Conservation (phyloP, 2,888 invertebrate species). For the Drosophila barbarae region DNA sequence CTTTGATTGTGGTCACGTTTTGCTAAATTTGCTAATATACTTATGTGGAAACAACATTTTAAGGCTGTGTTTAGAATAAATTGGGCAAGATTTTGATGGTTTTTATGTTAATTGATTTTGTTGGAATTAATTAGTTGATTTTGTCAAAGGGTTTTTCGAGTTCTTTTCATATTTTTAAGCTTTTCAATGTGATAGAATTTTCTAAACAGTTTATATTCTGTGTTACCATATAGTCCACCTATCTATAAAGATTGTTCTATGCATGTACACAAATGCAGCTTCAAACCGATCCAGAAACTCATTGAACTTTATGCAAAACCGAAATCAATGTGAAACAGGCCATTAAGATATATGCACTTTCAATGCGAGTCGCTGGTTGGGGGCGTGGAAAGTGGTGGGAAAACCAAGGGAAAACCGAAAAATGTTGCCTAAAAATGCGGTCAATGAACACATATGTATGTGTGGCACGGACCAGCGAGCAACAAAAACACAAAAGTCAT, state of each 20-base stretch:
- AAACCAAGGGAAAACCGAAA: conserved; percentile 23
- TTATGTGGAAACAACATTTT: background rate
- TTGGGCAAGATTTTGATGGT: background rate
- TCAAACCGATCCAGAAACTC: conserved; percentile 47
- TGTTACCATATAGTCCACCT: no score
- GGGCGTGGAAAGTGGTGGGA: conserved; percentile 37
- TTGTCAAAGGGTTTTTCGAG: background rate
- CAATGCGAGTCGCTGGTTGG: conserved; percentile 49
- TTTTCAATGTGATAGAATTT: background rate
- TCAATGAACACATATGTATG: conserved; percentile 64
- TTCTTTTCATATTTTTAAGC: background rate
- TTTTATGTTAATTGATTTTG: background rate
- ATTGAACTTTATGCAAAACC: conserved; percentile 58
- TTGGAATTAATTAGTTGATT: background rate
- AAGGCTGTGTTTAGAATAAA: background rate
- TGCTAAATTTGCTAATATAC: conserved; percentile 8
- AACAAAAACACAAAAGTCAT: conserved; percentile 35
- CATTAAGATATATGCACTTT: conserved; percentile 47
- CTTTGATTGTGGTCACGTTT: conserved; percentile 24
- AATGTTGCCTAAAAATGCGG: conserved; percentile 51
- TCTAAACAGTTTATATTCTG: no score
- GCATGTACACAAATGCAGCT: conserved; percentile 1
- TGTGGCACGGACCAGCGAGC: conserved; percentile 23
- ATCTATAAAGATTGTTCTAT: background rate
- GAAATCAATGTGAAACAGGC: conserved; percentile 61